Conservation (phyloP, 2,888 invertebrate genomes). For the Troides aeacus region DNA sequence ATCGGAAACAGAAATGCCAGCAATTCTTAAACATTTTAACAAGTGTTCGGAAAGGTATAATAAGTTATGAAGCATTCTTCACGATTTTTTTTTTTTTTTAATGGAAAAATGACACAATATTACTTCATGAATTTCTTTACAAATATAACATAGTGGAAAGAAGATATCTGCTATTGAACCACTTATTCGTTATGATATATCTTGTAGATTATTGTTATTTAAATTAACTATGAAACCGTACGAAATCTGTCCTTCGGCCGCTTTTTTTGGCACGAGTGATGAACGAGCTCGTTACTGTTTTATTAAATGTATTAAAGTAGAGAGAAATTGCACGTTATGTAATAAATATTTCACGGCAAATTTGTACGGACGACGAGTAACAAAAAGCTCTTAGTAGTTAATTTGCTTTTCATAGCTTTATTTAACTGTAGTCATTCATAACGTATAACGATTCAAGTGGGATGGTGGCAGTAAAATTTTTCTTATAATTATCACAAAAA, state of each 20-base stretch:
- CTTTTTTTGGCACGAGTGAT: slow-evolving; percentile 24
- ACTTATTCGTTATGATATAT: background rate
- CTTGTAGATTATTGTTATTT: background rate
- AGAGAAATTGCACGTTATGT: slow-evolving; percentile 25
- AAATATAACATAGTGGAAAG: too few species aligned
- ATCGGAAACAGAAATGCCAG: too few species aligned
- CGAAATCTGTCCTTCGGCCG: slow-evolving; percentile 10
- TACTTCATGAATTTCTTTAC: too few species aligned
- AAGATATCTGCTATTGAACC: too few species aligned
- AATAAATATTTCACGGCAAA: slow-evolving; percentile 29
- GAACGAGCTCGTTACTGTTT: slow-evolving; percentile 30
- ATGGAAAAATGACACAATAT: too few species aligned
- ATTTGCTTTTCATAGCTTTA: slow-evolving; percentile 15
- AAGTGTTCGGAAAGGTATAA: too few species aligned
- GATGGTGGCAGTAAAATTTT: background rate
- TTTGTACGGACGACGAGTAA: slow-evolving; percentile 24
- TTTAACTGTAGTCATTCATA: slow-evolving; percentile 5
- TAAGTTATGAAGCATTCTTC: too few species aligned
- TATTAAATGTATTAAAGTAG: slow-evolving; percentile 26
- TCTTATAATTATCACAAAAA: background rate
- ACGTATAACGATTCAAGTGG: background rate
- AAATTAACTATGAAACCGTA: background rate
- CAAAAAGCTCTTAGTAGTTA: slow-evolving; percentile 18
- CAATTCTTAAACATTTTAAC: too few species aligned
- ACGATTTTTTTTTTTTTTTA: too few species aligned